Evolutionary conservation across 2,888 invertebrate genomes (phyloP), one percentile per base, ranked within the genome.

Genomic region (Notocelia uddmanniana): DNA sequence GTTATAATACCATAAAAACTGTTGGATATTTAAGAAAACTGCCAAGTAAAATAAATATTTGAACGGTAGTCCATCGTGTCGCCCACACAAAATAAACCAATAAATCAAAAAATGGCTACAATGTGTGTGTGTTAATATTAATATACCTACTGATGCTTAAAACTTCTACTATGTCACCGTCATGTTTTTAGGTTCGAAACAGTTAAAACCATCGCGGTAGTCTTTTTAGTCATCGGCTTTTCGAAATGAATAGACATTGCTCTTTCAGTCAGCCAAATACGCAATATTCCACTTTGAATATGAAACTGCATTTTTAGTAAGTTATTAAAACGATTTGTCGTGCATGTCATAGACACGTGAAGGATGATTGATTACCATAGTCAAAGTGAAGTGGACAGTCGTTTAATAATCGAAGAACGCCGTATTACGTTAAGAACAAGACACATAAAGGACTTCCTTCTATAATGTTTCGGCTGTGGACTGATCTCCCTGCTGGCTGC

Each of bases 301-400:
- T 31, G 50, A 58, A 37, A 64, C 52, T 64, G 55, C 34, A 1
- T 34, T 63, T 69, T 34, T 45, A 31, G 34, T 50, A 15, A 41
- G 50, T 21, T 57, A 41, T 57, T 57, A 57, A 57, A 67, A 57
- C 34, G 3, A 9, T 18, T 57, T 31, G 45, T 45, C 45, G 45
- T n/a, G 8, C 45, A n/a, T 8, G 45, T n/a, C 31, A 31, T 8
- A 31, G 31, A 31, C 31, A 8, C 8, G 8, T 26, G 2, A 26
- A 2, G 5, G 31, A 2, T 31, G 8, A 1, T 8, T 31, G 31
- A 31, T 31, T 31, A 6, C 31, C 31, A 31, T 6, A 5, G 8
- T 31, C 31, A 2, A 6, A 8, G 8, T 31, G n/a, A 31, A 31
- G 31, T 8, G 13, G 13, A 37, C 13, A 13, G 31, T 37, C 37